phyloP scores from a whole-genome alignment of 2,113 vertebrate genomes.

The Suncus etruscus region DNA sequence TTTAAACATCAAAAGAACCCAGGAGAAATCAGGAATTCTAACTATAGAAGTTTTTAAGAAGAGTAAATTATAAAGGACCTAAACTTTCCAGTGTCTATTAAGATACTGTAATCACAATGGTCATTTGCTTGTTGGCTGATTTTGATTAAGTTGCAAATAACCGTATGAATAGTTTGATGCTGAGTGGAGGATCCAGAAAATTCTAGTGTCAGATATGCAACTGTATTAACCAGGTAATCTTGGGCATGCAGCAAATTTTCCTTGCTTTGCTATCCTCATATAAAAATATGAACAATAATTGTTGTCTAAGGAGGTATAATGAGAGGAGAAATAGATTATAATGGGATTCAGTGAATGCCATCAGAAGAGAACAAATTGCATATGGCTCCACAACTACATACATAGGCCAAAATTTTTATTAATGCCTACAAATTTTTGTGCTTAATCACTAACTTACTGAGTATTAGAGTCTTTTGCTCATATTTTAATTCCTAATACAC shows the following conservation, averaged over 20 bases:
- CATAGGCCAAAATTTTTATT: neutral
- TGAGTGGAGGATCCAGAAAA: neutral
- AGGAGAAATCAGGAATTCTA: conserved; percentile 73
- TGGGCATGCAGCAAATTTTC: neutral
- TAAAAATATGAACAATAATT: conserved; percentile 9
- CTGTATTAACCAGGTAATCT: conserved; percentile 11
- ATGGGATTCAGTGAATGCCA: neutral
- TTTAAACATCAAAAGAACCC: conserved; percentile 71
- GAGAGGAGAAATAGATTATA: neutral
- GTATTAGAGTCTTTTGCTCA: neutral
- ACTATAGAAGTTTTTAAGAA: conserved; percentile 51
- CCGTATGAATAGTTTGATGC: neutral
- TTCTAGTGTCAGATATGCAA: conserved; percentile 32
- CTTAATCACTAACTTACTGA: conserved; percentile 27
- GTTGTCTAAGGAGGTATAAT: neutral
- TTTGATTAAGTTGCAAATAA: conserved; percentile 28
- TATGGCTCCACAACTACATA: neutral
- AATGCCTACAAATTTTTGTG: neutral
- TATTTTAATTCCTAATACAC: conserved; percentile 18
- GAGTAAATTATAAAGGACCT: conserved; percentile 49
- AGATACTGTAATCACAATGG: conserved; percentile 18
- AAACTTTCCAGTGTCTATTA: conserved; percentile 42
- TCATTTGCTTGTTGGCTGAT: neutral
- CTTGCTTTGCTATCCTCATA: conserved; percentile 6
- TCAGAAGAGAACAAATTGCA: neutral